Evolutionary conservation across 2,797 vertebrate species (phyloP).

Genomic region (Pantherophis alleghaniensis): DNA sequence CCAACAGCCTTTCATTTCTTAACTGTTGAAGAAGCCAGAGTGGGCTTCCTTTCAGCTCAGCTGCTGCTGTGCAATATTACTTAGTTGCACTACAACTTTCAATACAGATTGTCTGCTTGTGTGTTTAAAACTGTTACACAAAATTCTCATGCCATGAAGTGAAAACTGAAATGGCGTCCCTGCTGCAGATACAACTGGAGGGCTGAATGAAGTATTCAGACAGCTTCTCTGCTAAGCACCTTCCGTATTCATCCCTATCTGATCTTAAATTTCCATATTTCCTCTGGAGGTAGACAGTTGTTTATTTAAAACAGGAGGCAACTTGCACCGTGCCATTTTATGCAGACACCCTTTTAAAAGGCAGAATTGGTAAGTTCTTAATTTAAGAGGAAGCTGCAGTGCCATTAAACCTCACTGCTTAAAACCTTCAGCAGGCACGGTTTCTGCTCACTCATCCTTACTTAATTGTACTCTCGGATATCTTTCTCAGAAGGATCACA

Average conservation of each 20-base stretch:
- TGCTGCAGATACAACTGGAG: neutral
- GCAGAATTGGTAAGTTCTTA: constrained; percentile 13
- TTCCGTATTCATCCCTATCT: neutral
- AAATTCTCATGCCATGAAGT: neutral
- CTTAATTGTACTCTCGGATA: fast-evolving
- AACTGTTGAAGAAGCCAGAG: neutral
- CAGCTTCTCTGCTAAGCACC: neutral
- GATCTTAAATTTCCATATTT: constrained; percentile 17
- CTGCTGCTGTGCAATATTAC: neutral
- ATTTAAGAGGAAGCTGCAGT: neutral
- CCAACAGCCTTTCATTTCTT: neutral
- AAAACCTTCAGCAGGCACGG: neutral
- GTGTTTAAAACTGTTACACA: neutral
- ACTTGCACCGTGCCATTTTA: neutral
- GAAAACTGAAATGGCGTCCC: neutral
- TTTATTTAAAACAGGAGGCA: neutral
- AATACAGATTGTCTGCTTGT: too few relatives aligned
- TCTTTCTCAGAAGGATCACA: neutral
- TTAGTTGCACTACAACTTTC: neutral
- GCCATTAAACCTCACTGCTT: constrained; percentile 5
- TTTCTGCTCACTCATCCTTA: neutral
- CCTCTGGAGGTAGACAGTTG: neutral
- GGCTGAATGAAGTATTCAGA: neutral
- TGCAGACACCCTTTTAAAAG: constrained; percentile 5
- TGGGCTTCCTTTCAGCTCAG: neutral